phyloP scores from a whole-genome alignment of 2,888 invertebrate species.

The Ligdia adustata region DNA sequence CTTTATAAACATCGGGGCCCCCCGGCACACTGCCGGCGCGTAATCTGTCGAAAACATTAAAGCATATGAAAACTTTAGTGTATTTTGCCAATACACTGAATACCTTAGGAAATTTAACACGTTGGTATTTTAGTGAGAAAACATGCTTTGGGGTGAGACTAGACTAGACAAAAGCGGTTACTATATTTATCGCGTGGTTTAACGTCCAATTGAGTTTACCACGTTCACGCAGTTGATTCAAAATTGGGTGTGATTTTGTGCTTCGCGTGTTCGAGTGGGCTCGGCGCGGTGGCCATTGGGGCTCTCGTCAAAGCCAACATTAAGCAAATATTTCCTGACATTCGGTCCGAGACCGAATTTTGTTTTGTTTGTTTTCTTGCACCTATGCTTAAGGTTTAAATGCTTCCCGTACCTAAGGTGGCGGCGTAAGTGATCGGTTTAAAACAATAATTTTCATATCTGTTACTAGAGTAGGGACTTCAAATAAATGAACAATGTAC shows the following conservation, averaged over 20 bases:
- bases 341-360: slow-evolving; percentile 36
- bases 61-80: slow-evolving; percentile 73
- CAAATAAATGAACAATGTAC: no score
- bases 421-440: no score
- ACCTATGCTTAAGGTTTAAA: no score
- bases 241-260: slow-evolving; percentile 42
- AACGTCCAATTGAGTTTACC: slow-evolving; percentile 1
- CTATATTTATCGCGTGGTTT: neutral
- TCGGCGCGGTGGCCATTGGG: slow-evolving; percentile 35
- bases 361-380: no score
- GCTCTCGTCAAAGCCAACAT: slow-evolving; percentile 51
- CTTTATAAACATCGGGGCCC: slow-evolving; percentile 57
- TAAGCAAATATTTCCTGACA: slow-evolving; percentile 57
- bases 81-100: slow-evolving; percentile 66
- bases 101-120: slow-evolving; percentile 49
- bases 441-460: no score
- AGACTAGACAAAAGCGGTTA: no score
- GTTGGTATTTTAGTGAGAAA: slow-evolving; percentile 30
- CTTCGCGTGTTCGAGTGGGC: slow-evolving; percentile 40
- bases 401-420: no score
- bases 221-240: slow-evolving; percentile 26
- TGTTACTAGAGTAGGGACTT: no score
- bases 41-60: slow-evolving; percentile 73
- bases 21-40: slow-evolving; percentile 55
- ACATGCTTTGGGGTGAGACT: neutral